Base-by-base conservation (phyloP, 2,888 invertebrate species). In the Salticus scenicus region DNA sequence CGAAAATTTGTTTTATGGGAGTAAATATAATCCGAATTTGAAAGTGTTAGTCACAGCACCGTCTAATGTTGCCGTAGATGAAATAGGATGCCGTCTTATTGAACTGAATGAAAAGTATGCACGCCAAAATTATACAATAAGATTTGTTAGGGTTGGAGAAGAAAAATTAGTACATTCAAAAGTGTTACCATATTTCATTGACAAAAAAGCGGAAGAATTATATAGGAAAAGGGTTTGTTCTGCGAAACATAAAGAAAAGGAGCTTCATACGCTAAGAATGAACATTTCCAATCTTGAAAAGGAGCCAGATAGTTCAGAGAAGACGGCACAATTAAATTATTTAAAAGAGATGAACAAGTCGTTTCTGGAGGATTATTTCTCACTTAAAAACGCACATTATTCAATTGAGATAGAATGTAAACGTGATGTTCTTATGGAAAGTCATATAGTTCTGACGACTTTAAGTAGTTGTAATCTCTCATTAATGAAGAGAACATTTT, bases 51-150 rank as follows among this genome's bases (percentile, higher is more conserved):
- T 98, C 37, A 95, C 96, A 90, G 95, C 97, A 0, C 96, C 96
- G 28, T 96, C 96, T 63, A 97, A 97, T 91, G 94, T 95, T 0
- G 97, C 97, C 0, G 94, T 97, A 7, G 97, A 97, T 91, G 95
- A 95, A 90, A 92, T 97, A 1, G 93, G 95, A 2, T 89, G 93
- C 2, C 92, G 94, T 87, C 91, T 97, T 24, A 91, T 94, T 0
- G 91, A 92, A 4, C 92, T 94, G 2, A 92, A 94, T 72, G 92
- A 91, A 91, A 79, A 91, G 92, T 86, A 91, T 93, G 91, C 82
- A 0, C n/a, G 24, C 57, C 63, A 82, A 88, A 89, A 84, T 92
- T 2, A 14, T 14, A 92, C 92, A 87, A 92, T 88, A n/a, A 73
- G 76, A 33, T 71, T 94, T 92, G 93, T 95, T 41, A 93, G 95